Evolutionary conservation across 2,113 vertebrate species (phyloP), one percentile per base, ranked within the genome.

Genomic region (Vidua chalybeata): DNA sequence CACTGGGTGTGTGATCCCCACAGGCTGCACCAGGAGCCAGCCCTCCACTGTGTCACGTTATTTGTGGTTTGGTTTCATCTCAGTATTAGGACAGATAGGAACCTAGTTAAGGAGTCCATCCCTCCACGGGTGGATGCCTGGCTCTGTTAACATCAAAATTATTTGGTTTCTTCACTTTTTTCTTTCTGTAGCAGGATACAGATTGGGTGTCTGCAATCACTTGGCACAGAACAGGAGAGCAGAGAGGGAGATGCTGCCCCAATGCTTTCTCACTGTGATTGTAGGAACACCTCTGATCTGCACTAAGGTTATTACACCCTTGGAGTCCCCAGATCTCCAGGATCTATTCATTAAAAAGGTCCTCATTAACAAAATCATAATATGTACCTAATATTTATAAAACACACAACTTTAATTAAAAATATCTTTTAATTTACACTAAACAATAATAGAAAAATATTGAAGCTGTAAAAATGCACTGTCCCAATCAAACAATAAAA

Each of bases 351-450:
- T 67, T 43, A 33, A 54, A 68, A 73, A 64, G 27, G 8, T 51
- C 84, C 52, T 75, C 41, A 22, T 74, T 74, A 75, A 62, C 66
- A 69, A 77, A 86, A 85, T 21, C 5, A 16, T 30, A 35, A 45
- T 49, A 61, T 12, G 39, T 35, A 39, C 13, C 10, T 67, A 28
- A 43, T 27, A 15, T 51, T 96, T 45, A 93, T 15, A 82, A 95
- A 95, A 7, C 54, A 94, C 26, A 72, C 4, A 4, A n/a, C 3
- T 41, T 89, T 62, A 74, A 73, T 89, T 84, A 33, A 67, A 97
- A 97, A 96, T 80, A 75, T 68, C 4, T 77, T 96, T 97, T 97
- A 87, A 94, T 96, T 96, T 84, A 91, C 73, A 92, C 27, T 45
- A 39, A 93, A 84, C 51, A 89, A 87, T 45, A 56, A 87, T 45